Evolutionary conservation across 2,797 vertebrate species (phyloP).

Genomic region (Melanotaenia maccullochi): DNA sequence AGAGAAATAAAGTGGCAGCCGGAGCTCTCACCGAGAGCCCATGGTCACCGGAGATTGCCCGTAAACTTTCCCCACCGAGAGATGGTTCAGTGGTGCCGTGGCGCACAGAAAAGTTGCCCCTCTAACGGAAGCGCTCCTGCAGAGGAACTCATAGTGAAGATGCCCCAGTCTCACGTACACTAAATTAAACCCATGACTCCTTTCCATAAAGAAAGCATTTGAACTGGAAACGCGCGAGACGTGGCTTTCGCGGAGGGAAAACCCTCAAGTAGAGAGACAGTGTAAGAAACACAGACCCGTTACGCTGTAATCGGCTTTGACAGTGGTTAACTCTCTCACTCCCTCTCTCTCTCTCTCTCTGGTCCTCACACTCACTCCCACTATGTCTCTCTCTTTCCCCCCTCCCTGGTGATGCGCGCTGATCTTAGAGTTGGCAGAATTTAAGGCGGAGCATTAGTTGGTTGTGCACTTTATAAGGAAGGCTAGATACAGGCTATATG

Average conservation of each 20-base stretch:
- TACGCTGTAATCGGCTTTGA: constrained; percentile 89
- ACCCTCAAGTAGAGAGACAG: constrained; percentile 72
- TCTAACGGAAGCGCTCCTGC: constrained; percentile 51
- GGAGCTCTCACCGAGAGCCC: constrained; percentile 42
- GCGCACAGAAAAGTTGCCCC: constrained; percentile 77
- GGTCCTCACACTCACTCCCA: constrained; percentile 58
- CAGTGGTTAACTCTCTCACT: constrained; percentile 76
- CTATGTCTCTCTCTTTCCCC: constrained; percentile 66
- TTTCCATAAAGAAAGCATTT: constrained; percentile 1
- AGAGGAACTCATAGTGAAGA: constrained; percentile 52
- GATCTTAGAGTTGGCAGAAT: constrained; percentile 68
- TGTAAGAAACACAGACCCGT: constrained; percentile 78
- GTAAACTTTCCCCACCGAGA: constrained; percentile 64
- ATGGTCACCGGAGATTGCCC: constrained; percentile 35
- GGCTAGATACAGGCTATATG: not conserved
- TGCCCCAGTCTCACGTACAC: constrained; percentile 19
- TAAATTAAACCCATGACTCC: constrained; percentile 59
- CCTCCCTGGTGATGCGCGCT: constrained; percentile 47
- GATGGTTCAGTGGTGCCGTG: constrained; percentile 43
- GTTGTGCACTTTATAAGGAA: not conserved
- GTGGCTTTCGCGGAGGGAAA: constrained; percentile 28
- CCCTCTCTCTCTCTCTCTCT: constrained; percentile 51
- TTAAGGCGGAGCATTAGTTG: constrained; percentile 72
- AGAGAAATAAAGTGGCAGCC: constrained; percentile 7
- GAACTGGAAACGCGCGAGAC: constrained; percentile 2